Percentiles rank a stretch among this genome's conserved stretches.
Conservation (phyloP, 2,113 vertebrate genomes). For the Mesocricetus auratus region DNA sequence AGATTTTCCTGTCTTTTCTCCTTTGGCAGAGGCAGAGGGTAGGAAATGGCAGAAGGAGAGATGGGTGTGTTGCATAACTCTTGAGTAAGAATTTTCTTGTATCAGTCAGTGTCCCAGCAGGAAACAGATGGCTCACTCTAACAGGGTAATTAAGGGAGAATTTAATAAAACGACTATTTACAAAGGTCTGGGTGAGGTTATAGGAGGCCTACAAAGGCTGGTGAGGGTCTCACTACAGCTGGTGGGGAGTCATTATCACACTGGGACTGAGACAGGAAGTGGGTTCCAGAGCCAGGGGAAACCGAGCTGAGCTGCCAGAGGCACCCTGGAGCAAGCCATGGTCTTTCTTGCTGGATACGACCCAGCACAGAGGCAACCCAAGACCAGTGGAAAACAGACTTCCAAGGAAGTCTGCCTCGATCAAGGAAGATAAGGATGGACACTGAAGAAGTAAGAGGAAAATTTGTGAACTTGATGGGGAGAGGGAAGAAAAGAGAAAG, state of each 20-base stretch:
- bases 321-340: neutral
- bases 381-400: neutral
- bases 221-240: neutral
- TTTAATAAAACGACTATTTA: slow-evolving; percentile 62
- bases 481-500: neutral
- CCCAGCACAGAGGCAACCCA: neutral
- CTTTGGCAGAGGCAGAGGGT: neutral
- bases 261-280: neutral
- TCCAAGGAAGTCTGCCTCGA: neutral
- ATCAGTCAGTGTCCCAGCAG: slow-evolving; percentile 50
- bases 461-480: neutral
- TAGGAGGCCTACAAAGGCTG: neutral
- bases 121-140: slow-evolving; percentile 46
- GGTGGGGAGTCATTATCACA: neutral
- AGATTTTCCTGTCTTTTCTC: neutral
- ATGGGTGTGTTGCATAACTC: neutral
- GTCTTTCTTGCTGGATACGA: neutral
- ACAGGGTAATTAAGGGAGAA: slow-evolving; percentile 46
- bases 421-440: neutral
- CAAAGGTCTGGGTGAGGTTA: slow-evolving; percentile 32
- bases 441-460: neutral
- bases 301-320: neutral
- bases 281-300: neutral
- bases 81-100: slow-evolving; percentile 32
- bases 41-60: neutral